Evolutionary conservation across 2,797 vertebrate genomes (phyloP).

Genomic region (Catamblyrhynchus diadema): DNA sequence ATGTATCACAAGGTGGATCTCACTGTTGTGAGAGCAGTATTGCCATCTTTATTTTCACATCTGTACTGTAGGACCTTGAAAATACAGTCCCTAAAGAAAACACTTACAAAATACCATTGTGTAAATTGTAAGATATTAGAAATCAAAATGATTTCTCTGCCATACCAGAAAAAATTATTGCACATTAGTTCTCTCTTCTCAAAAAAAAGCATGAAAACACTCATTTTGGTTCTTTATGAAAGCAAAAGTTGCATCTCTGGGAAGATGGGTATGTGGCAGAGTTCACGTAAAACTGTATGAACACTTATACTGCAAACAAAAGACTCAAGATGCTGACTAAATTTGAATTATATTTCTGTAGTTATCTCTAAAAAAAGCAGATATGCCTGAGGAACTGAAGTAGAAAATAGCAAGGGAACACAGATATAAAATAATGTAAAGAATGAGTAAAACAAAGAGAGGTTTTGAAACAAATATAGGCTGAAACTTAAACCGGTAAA

Average conservation of each 20-base stretch:
- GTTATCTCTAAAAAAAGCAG: background rate
- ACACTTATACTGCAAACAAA: background rate
- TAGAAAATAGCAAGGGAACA: background rate
- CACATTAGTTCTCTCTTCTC: background rate
- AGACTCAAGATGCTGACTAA: background rate
- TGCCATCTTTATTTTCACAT: background rate
- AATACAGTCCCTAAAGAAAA: background rate
- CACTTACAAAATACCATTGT: background rate
- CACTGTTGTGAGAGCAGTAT: background rate
- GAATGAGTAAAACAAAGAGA: background rate
- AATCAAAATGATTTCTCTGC: background rate
- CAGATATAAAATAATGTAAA: background rate
- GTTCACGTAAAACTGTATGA: background rate
- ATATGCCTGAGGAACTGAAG: background rate
- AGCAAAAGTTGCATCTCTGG: background rate
- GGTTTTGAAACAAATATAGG: background rate
- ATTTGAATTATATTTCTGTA: background rate
- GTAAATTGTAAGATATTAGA: background rate
- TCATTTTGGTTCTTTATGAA: background rate
- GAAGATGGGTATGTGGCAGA: background rate
- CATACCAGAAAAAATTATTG: background rate
- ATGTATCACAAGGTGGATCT: background rate
- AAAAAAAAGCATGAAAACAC: background rate
- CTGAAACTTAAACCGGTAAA: background rate
- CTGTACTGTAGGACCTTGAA: background rate